Base-by-base conservation (phyloP, 2,888 invertebrate genomes). In the Drosophila diplacantha region DNA sequence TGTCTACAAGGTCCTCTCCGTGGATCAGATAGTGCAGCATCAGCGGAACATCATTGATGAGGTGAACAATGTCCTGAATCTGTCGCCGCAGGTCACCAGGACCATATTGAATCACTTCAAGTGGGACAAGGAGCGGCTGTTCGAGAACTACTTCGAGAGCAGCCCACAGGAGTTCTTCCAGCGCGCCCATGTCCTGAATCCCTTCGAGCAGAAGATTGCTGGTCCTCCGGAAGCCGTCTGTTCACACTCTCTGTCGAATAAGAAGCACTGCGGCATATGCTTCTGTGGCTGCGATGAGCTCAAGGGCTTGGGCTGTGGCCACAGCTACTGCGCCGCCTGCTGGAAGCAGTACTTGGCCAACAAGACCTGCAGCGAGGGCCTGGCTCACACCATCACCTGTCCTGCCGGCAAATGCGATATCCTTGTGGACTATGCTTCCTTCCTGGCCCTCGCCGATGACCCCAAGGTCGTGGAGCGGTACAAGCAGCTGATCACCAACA, bases 51-150 rank as follows among this genome's bases (percentile, higher is more conserved):
- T 95, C 86, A 98, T 99, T 85, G 95, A 95, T 90, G 98, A 98
- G 90, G 98, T 99, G 83, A 98, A 97, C 89, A 94, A 93, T 76
- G 97, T 98, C 80, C 95, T 98, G 81, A 95, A 96, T 92, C 93
- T 96, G 87, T 94, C 95, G 71, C 93, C 94, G 59, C 96, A 96
- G 56, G 94, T 95, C 55, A 97, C 96, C 70, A 92, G 99, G 80
- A 98, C 99, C 89, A 91, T 99, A 74, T 90, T 99, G 82, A 98
- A 98, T 90, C 97, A 98, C 88, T 99, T 97, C 89, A 95, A 96
- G 90, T 99, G 99, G 99, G 98, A 99, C 89, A 98, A 97, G 89
- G 99, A 99, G 89, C 97, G 97, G 88, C 90, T 99, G 61, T 96
- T 99, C 94, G 99, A 99, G 90, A 92, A 95, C 87, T 98, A 94